Conservation (phyloP, 2,113 vertebrate genomes). For the Carettochelys insculpta region DNA sequence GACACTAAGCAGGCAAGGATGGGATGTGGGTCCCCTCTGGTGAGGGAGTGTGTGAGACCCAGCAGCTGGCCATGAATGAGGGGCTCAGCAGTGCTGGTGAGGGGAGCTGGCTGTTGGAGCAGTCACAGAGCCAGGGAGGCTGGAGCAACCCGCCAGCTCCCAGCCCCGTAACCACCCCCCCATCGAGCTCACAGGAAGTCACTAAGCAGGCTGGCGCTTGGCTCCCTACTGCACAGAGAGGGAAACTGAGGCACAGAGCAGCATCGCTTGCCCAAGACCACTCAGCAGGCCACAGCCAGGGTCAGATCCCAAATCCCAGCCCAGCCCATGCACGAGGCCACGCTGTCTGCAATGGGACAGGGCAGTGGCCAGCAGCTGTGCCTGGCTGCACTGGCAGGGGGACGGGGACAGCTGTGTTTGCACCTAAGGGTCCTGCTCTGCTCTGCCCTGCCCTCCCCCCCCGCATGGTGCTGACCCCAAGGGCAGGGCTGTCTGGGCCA, state of each 20-base stretch:
- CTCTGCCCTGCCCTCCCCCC: background rate
- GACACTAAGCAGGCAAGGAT: accelerated
- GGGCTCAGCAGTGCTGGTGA: background rate
- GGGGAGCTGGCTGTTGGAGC: background rate
- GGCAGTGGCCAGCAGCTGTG: background rate
- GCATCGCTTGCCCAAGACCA: background rate
- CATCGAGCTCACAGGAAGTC: background rate
- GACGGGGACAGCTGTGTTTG: background rate
- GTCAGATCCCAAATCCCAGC: background rate
- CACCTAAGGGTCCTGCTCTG: background rate
- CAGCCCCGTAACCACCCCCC: background rate
- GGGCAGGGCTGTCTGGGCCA: background rate
- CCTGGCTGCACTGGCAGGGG: background rate
- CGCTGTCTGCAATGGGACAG: background rate
- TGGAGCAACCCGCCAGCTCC: background rate
- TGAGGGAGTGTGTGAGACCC: background rate
- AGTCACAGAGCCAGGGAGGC: background rate
- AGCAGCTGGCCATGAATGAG: too few relatives aligned
- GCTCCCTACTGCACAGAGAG: background rate
- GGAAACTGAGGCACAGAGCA: background rate
- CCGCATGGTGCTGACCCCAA: background rate
- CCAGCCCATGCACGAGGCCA: too few relatives aligned
- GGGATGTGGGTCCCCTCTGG: background rate
- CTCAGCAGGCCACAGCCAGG: background rate
- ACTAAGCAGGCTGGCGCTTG: background rate